Conservation (phyloP, 2,113 vertebrate species). For the Plectropomus leopardus region DNA sequence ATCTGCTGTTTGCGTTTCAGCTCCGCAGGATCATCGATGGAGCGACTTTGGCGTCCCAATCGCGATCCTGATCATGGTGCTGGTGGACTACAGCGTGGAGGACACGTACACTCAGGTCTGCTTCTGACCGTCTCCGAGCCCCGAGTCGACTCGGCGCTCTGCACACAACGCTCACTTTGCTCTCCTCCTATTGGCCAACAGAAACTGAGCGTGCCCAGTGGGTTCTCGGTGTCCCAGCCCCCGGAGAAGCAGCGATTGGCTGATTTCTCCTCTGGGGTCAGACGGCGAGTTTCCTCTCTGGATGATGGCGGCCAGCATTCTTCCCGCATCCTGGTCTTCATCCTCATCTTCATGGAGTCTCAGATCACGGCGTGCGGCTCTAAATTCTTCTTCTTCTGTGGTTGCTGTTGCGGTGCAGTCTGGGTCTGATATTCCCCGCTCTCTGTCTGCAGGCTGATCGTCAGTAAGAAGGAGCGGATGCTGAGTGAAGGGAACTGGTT, state of each 20-base stretch:
- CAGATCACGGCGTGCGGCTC: slow-evolving; percentile 94
- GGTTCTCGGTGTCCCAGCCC: slow-evolving; percentile 93
- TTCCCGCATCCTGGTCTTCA: slow-evolving; percentile 95
- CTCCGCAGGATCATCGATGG: slow-evolving; percentile 93
- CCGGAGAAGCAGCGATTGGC: slow-evolving; percentile 91
- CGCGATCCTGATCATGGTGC: slow-evolving; percentile 95
- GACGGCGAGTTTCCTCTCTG: slow-evolving; percentile 89
- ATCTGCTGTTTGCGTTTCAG: slow-evolving; percentile 75
- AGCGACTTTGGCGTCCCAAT: slow-evolving; percentile 97
- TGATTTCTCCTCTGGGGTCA: slow-evolving; percentile 92
- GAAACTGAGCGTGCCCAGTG: slow-evolving; percentile 94
- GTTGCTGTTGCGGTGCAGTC: too few species aligned
- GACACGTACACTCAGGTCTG: slow-evolving; percentile 94
- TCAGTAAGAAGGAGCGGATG: slow-evolving; percentile 95
- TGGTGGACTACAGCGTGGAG: slow-evolving; percentile 91
- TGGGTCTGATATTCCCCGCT: too few species aligned
- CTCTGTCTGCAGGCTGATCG: slow-evolving; percentile 78
- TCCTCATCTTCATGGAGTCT: slow-evolving; percentile 98
- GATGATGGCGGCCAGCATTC: slow-evolving; percentile 95
- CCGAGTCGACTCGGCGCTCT: background rate
- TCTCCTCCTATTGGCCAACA: slow-evolving; percentile 55
- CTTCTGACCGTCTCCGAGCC: background rate
- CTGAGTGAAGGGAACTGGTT: slow-evolving; percentile 94
- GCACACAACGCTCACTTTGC: too few species aligned
- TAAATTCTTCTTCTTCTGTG: background rate